Evolutionary conservation across 2,113 vertebrate genomes (phyloP).

Genomic region (Toxostoma redivivum): DNA sequence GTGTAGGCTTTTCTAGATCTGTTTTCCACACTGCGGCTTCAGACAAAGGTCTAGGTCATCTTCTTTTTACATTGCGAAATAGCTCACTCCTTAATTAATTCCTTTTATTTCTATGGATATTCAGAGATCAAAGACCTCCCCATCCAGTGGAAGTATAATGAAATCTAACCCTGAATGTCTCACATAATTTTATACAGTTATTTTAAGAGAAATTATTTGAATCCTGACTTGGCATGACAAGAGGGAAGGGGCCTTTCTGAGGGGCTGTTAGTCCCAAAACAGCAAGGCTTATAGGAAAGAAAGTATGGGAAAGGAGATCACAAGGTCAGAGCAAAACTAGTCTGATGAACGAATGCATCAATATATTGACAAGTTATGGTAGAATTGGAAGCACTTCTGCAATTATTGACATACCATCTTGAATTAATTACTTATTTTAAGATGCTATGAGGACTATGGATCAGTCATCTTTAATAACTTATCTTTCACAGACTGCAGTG

Average conservation of each 20-base stretch:
- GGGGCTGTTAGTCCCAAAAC: not conserved
- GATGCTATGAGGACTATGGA: not conserved
- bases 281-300: not conserved
- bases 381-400: not conserved
- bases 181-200: slow-evolving; percentile 24
- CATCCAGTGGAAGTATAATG: slow-evolving; percentile 2
- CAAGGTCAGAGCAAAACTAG: not conserved
- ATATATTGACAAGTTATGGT: not conserved
- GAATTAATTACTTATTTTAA: not conserved
- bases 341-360: not conserved
- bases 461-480: not conserved
- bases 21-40: not conserved
- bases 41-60: not conserved
- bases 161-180: slow-evolving; percentile 15
- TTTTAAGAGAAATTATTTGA: slow-evolving; percentile 31
- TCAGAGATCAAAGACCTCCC: not conserved
- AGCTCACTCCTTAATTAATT: slow-evolving; percentile 3
- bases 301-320: not conserved
- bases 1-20: not conserved
- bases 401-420: not conserved
- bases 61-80: not conserved
- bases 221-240: not conserved
- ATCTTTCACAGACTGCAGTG: not conserved
- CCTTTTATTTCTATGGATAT: not conserved
- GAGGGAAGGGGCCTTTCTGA: not conserved